These are phyloP conservation scores for Molorchus minor DNA, from an alignment of 2,888 invertebrate genomes.

Conservation along the genomic window DNA sequence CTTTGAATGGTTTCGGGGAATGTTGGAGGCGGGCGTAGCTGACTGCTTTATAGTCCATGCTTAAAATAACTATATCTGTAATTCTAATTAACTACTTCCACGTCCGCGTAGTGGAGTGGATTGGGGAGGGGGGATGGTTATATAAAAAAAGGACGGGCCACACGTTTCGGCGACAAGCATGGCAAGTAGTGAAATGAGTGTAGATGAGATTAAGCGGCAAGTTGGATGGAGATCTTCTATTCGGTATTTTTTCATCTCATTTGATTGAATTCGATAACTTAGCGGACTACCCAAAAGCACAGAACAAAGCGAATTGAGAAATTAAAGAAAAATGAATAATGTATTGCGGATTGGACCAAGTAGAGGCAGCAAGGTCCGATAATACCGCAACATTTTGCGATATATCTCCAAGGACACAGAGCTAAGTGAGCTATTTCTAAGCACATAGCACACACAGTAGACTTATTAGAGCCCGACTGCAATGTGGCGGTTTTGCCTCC, in stretches of 20 bases:
- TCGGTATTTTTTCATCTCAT: too few relatives aligned
- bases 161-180: too few relatives aligned
- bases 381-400: slow-evolving; percentile 48
- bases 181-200: too few relatives aligned
- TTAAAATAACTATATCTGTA: too few relatives aligned
- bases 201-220: slow-evolving; percentile 19
- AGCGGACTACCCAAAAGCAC: slow-evolving; percentile 20
- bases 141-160: too few relatives aligned
- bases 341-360: slow-evolving; percentile 35
- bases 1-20: not conserved
- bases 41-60: too few relatives aligned
- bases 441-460: slow-evolving; percentile 56
- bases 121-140: too few relatives aligned
- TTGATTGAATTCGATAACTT: too few relatives aligned
- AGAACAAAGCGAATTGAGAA: slow-evolving; percentile 35
- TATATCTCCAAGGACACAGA: slow-evolving; percentile 49
- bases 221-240: slow-evolving; percentile 1
- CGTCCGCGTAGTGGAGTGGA: too few relatives aligned
- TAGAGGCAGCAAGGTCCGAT: slow-evolving; percentile 32
- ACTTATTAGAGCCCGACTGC: slow-evolving; percentile 56
- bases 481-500: slow-evolving; percentile 53
- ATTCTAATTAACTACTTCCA: too few relatives aligned
- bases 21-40: too few relatives aligned
- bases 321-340: slow-evolving; percentile 47
- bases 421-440: slow-evolving; percentile 58